phyloP scores from a whole-genome alignment of 2,113 vertebrate species.

The Smithornis capensis region DNA sequence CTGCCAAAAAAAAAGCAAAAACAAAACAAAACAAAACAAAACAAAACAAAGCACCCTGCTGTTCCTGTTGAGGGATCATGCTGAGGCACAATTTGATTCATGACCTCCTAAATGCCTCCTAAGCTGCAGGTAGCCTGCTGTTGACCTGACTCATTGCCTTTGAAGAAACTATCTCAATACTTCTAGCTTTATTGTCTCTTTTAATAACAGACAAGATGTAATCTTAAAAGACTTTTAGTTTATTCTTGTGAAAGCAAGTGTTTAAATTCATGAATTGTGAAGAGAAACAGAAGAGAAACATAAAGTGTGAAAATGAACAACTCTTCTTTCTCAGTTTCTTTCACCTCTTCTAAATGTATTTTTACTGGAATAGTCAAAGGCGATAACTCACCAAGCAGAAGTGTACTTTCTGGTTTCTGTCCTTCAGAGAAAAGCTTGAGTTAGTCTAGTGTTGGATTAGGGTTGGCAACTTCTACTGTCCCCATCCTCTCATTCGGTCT shows the following conservation, averaged over 20 bases:
- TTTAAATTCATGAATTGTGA: not conserved
- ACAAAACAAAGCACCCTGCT: not conserved
- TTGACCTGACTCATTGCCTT: not conserved
- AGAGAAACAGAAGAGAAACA: not conserved
- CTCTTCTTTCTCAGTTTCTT: not conserved
- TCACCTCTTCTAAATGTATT: not conserved
- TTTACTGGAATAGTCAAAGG: not conserved
- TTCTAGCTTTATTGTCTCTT: not conserved
- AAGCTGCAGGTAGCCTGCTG: not conserved
- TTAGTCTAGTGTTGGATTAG: not conserved
- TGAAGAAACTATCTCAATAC: not conserved
- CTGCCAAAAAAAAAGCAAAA: not conserved
- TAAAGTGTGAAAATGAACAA: not conserved
- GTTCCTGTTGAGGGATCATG: not conserved
- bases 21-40: not conserved
- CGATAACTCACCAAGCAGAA: not conserved
- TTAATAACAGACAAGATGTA: not conserved
- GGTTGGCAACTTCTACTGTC: not conserved
- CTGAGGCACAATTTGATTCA: not conserved
- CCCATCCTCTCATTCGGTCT: not conserved
- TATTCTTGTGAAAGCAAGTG: not conserved
- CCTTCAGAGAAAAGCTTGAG: not conserved
- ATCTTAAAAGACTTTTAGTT: not conserved
- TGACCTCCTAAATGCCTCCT: not conserved
- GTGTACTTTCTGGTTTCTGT: not conserved